Base-by-base conservation (phyloP, 2,113 vertebrate species). In the Sorex fumeus region DNA sequence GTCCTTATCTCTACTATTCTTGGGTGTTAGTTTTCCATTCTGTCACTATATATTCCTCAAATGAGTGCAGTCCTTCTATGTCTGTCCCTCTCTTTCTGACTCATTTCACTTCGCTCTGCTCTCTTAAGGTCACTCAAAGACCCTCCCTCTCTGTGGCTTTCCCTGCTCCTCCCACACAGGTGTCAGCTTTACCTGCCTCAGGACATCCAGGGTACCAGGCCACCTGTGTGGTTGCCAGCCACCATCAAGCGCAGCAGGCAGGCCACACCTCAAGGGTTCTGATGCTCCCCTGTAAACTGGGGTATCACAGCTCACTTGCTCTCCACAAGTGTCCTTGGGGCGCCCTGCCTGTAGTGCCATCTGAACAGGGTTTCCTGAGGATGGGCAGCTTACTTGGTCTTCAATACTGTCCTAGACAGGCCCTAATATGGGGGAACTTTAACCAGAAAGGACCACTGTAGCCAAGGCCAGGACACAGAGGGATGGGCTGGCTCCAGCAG, bases 291-390 rank as follows among this genome's bases (percentile, higher is more conserved):
- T 86, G 50, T 47, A 30, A 87, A 74, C 34, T 25, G 66, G 21
- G 40, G 28, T 16, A 0, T 8, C 25, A 23, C 4, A 27, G 36
- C 11, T 4, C 43, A 28, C 57, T 21, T 16, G 25, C 60, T 62
- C 18, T n/a, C 27, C 0, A 2, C 32, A 11, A 8, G 47, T 1
- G 28, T 15, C 71, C 15, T 28, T 23, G 1, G 50, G 43, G 7
- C 13, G 32, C 74, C 60, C 2, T 36, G 23, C 70, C 6, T 83
- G 87, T 60, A 70, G 23, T 15, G 62, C 11, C 36, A 1, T 40
- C 34, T 25, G 76, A 15, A 43, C 71, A 9, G 11, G 23, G 7
- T 21, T 21, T 25, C 40, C 45, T n/a, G 27, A 77, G 60, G 30
- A 12, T 18, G 47, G 62, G 47, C 40, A n/a, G n/a, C 23, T 19